phyloP scores from a whole-genome alignment of 2,888 invertebrate genomes.

The Aspidiotus rigidus region DNA sequence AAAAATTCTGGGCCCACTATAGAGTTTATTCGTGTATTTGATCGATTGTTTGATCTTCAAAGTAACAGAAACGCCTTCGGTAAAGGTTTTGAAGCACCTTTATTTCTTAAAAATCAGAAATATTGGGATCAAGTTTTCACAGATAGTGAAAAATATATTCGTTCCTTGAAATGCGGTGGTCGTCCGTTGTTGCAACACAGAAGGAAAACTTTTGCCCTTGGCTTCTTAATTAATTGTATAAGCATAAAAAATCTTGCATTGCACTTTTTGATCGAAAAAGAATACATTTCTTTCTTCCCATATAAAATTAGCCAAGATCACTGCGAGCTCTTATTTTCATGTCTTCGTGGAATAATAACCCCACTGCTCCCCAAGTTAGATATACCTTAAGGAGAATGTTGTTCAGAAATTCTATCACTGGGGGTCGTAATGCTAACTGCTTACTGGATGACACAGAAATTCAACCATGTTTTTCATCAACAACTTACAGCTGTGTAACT shows the following conservation, averaged over 20 bases:
- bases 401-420: no score
- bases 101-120: background rate
- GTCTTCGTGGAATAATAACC: slow-evolving; percentile 28
- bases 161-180: background rate
- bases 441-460: no score
- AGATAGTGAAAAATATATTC: background rate
- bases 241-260: slow-evolving; percentile 34
- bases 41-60: slow-evolving; percentile 34
- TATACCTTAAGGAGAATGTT: no score
- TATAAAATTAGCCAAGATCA: slow-evolving; percentile 27
- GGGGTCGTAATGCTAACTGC: no score
- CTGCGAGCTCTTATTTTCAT: slow-evolving; percentile 22
- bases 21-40: slow-evolving; percentile 38
- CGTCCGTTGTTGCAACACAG: background rate
- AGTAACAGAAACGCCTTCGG: slow-evolving; percentile 38
- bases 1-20: slow-evolving; percentile 36
- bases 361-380: slow-evolving; percentile 30
- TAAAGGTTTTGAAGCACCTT: slow-evolving; percentile 38
- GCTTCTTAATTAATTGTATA: slow-evolving; percentile 35
- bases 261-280: slow-evolving; percentile 30
- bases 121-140: no score
- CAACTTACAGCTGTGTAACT: background rate
- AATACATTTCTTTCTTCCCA: background rate
- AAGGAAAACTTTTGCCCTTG: slow-evolving; percentile 37
- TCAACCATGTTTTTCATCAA: no score